Conservation (phyloP, 37 sponge, comb jelly and placozoan species). For the Diacarnus erythraeanus region DNA sequence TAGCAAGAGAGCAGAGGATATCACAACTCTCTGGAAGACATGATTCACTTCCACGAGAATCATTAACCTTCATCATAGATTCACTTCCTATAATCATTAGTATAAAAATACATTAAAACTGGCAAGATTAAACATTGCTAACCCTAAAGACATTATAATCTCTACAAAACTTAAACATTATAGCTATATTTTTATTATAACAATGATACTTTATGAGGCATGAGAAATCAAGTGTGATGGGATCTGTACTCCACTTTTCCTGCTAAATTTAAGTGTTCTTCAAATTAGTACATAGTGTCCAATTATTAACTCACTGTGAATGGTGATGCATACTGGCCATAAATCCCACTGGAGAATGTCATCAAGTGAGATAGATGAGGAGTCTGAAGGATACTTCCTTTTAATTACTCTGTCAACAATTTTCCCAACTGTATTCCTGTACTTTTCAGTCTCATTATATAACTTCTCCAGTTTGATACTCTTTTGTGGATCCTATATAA, state of each 20-base stretch:
- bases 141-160: no score
- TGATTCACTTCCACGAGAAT: not conserved
- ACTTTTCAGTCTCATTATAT: not conserved
- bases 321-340: constrained; percentile 44
- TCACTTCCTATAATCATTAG: constrained; percentile 5
- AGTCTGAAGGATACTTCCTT: constrained; percentile 31
- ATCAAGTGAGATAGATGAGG: constrained; percentile 23
- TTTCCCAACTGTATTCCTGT: constrained; percentile 4
- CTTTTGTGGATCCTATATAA: not conserved
- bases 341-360: constrained; percentile 41
- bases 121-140: no score
- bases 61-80: constrained; percentile 8
- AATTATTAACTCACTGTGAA: constrained; percentile 33
- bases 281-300: not conserved
- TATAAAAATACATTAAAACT: not conserved
- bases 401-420: constrained; percentile 8
- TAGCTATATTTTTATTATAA: no score
- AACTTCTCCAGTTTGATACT: not conserved
- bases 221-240: no score
- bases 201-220: no score
- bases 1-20: constrained; percentile 21
- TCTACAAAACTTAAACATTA: no score
- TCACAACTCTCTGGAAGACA: constrained; percentile 29
- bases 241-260: no score
- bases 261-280: no score